Base-by-base conservation (phyloP, 2,888 invertebrate genomes). In the Allygus modestus region DNA sequence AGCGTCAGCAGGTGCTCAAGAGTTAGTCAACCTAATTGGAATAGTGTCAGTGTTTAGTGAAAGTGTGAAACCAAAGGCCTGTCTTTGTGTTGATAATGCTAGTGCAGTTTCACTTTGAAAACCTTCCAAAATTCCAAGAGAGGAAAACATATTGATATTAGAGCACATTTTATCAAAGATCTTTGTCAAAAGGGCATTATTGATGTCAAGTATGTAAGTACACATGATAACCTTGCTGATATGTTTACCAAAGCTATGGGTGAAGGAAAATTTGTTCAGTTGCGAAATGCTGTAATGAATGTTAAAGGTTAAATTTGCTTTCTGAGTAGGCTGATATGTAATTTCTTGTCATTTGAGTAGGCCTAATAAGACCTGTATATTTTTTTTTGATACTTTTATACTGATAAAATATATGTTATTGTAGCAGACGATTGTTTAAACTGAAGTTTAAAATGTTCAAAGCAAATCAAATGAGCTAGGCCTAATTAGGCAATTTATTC, bases 191-290 rank as follows among this genome's bases (percentile, higher is more conserved):
- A 54, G 28, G 81, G 65, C 37, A 26, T 81, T 26, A 37, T 65
- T 69, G 82, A 69, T 82, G 69, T 69, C 43, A n/a, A 82, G 0
- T 26, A 82, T 43, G 69, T 82, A 43, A 41, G 28, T 33, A 23
- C 37, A 37, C 0, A 37, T 43, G 12, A 69, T 5, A 69, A 82
- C 71, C 23, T 69, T 9, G 82, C 69, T 4, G 65, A 82, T 43
- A n/a, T 82, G n/a, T 33, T 71, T 37, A 82, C 82, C n/a, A 82
- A 82, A 69, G 41, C 82, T 9, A 26, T 82, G 15, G 31, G 41
- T 23, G 71, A 69, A 65, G 82, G 23, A 0, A 82, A 23, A 69
- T 69, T 82, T 82, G 28, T 54, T 54, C 20, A 54, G 11, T 54
- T 54, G 15, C 11, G 54, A 54, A 54, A 54, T 23, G 2, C 1